These are phyloP conservation scores for Drosophila arawakana DNA, from an alignment of 1,140 invertebrate species.

Conservation along the genomic window DNA sequence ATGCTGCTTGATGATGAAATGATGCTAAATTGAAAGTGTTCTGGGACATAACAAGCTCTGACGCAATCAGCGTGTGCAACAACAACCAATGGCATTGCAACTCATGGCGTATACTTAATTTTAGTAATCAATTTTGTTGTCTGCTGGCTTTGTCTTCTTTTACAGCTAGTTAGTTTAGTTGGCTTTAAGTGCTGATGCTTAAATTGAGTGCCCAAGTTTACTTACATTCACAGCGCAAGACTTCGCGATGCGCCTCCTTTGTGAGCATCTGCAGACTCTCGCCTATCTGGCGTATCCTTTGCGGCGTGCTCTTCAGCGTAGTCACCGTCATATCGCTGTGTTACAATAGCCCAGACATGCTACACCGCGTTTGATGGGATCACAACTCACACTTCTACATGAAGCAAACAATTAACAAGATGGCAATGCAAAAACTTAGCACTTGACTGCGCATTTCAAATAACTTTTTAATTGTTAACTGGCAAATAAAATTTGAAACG, in stretches of 20 bases:
- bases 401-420: conserved; percentile 78
- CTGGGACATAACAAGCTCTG: conserved; percentile 25
- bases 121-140: neutral
- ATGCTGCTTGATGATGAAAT: neutral
- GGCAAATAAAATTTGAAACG: conserved; percentile 1
- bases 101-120: conserved; percentile 28
- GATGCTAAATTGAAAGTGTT: conserved; percentile 11
- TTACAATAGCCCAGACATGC: neutral
- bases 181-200: neutral
- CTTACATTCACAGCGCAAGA: conserved; percentile 73
- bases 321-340: conserved; percentile 23
- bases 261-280: conserved; percentile 74
- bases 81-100: neutral
- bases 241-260: conserved; percentile 62
- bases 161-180: neutral
- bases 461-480: conserved; percentile 22
- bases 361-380: neutral
- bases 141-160: neutral
- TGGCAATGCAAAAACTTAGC: conserved; percentile 74
- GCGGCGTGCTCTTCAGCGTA: conserved; percentile 50
- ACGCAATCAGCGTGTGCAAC: conserved; percentile 33
- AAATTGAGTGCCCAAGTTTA: conserved; percentile 13
- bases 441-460: conserved; percentile 76
- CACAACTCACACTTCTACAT: conserved; percentile 56
- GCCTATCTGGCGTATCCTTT: conserved; percentile 64